Evolutionary conservation across 2,797 vertebrate genomes (phyloP), one percentile per base, ranked within the genome.

Genomic region (Natrix natrix): DNA sequence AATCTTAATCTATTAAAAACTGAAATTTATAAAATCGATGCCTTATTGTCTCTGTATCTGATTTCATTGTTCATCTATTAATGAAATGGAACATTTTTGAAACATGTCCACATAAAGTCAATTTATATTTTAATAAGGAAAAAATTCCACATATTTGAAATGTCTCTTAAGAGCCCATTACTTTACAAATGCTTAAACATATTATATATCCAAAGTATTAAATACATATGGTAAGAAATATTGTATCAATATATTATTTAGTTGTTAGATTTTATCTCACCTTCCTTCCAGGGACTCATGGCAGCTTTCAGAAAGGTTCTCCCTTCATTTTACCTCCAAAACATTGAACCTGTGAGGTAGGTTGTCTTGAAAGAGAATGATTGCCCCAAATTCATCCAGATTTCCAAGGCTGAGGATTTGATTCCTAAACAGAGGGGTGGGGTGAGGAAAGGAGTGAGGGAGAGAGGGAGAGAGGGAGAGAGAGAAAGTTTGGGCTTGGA

Each of bases 51-150:
- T 69, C 59, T 95, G 10, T 91, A 37, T 96, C 93, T 95, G 28
- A 89, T 96, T 95, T 91, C 92, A 91, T 55, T 63, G 88, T 88
- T 91, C 92, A 95, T 94, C 78, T 95, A 93, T 94, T 96, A 95
- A 89, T 93, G 87, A 86, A 92, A 95, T 93, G 93, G 93, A 48
- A 93, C 95, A 89, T 92, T 96, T 78, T 94, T 88, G 59, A 59
- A 92, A 91, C 94, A 91, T 94, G 90, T 91, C 96, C 94, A 52
- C 78, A 96, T n/a, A 93, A 96, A 96, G 94, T 96, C 43, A 90
- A 93, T 95, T 96, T 96, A 87, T 96, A 94, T 96, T 97, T 97
- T 94, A 96, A 95, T 95, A 95, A 96, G 95, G 94, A 97, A 97
- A 96, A 95, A 92, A 97, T 26, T 97, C 94, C 95, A 66, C 93